Base-by-base conservation (phyloP, 2,888 invertebrate species). In the Sesia bembeciformis region DNA sequence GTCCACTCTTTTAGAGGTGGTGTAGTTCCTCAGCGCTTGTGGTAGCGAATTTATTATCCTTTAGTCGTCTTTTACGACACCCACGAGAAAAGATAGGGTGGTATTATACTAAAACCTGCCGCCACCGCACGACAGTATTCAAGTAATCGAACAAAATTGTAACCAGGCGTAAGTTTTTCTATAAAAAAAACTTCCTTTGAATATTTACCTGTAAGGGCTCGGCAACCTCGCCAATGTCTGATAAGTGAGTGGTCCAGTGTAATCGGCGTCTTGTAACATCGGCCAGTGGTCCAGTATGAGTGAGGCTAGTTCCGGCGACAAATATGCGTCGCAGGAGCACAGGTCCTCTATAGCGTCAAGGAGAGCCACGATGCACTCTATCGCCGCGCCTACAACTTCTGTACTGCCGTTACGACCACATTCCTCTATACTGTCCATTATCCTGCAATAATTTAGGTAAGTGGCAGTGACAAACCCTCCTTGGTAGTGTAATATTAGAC, bases 341-440 rank as follows among this genome's bases (percentile, higher is more conserved):
- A 98, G 86, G 56, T 94, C 93, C 75, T 97, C 96, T 41, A 98
- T 81, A 3, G 97, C 95, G 42, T 94, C 94, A 40, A 98, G 84
- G 60, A 98, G 90, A 0, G 96, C 94, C 4, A 95, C 95, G 53
- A 96, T 94, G 66, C 96, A 96, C 65, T 95, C 95, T 0, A 96
- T 94, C 61, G 95, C 95, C 0, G 95, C 94, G 52, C 94, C 91
- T n/a, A 96, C 87, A 4, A 95, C 93, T 58, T 93, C 91, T 8
- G 95, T 93, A 61, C 95, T 94, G 53, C 92, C 94, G 60, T 94
- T 94, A 62, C 94, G 93, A n/a, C 96, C 95, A 57, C 96, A 96
- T 82, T 98, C 97, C 81, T 97, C 96, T 75, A 97, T 94, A 0
- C 97, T 96, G 72, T 98, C 97, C 92, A 97, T 95, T 65, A 97